Evolutionary conservation across 2,888 invertebrate genomes (phyloP), one percentile per base, ranked within the genome.

Genomic region (Chymomyza amoena): DNA sequence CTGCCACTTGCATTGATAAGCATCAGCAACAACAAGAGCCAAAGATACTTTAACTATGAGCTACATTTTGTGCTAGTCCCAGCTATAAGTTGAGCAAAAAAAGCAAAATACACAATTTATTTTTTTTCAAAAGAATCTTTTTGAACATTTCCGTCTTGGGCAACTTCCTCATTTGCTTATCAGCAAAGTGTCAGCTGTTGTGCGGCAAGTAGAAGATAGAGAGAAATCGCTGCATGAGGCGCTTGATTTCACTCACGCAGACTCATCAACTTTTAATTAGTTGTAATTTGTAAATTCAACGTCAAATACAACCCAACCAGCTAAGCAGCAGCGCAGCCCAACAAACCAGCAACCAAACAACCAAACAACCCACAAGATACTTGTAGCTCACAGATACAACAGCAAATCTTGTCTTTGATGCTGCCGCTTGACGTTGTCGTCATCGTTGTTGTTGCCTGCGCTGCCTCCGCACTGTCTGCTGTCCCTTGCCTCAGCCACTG

Each of bases 221-320:
- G 25, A n/a, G 18, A n/a, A 15, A 36, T 51, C 9, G 61, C 56
- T 62, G 60, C 68, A 68, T 66, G 50, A 74, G 77, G 73, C 75
- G 83, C 85, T 74, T 87, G 87, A 84, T 84, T 84, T 84, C 85
- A 79, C 87, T 87, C 83, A 84, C 81, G 89, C 85, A 88, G 84
- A 84, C 84, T 87, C 87, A 88, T 89, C 89, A 89, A 89, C 83
- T 87, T 89, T 89, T 89, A 89, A 89, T 89, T 89, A 88, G 88
- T 89, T 88, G 87, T 89, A 89, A 89, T 89, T 89, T 89, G 89
- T 89, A 82, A 79, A 83, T 80, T 89, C 78, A 88, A 88, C 83
- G 85, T 89, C 84, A 84, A 78, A 72, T 72, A 60, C 75, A 80
- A 32, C 32, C 32, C 32, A 32, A 80, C 63, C 77, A 86, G 75